Conservation (phyloP, 2,797 vertebrate species). For the Typhlichthys eigenmanni region DNA sequence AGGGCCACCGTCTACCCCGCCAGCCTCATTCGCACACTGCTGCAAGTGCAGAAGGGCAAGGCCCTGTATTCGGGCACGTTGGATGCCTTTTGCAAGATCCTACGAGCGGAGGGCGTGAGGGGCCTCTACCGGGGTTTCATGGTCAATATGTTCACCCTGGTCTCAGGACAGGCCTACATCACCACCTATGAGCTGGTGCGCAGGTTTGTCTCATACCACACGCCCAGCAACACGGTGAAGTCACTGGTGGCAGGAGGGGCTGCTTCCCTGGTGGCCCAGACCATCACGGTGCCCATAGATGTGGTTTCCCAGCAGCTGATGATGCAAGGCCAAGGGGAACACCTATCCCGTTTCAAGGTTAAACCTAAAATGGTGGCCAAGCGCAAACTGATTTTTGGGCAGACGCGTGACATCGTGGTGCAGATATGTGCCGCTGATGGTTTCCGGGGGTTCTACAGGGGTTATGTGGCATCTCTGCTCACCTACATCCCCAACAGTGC, state of each 20-base stretch:
- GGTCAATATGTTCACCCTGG: constrained; percentile 93
- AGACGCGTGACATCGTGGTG: constrained; percentile 87
- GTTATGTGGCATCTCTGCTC: constrained; percentile 93
- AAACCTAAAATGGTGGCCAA: constrained; percentile 70
- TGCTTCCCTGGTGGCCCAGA: constrained; percentile 94
- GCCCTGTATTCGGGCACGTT: constrained; percentile 90
- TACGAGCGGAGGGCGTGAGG: constrained; percentile 81
- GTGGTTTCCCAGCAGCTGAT: constrained; percentile 96
- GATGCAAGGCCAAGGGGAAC: constrained; percentile 92
- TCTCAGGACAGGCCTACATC: constrained; percentile 94
- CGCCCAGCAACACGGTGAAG: constrained; percentile 87
- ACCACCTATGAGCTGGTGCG: constrained; percentile 95
- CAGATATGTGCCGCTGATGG: constrained; percentile 92
- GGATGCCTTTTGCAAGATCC: constrained; percentile 92
- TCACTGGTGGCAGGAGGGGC: constrained; percentile 92
- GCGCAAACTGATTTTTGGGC: constrained; percentile 80
- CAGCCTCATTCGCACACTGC: constrained; percentile 90
- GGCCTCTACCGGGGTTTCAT: constrained; percentile 95
- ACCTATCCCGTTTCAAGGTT: constrained; percentile 86
- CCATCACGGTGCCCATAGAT: constrained; percentile 95
- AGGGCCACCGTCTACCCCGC: constrained; percentile 92
- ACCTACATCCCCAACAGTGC: constrained; percentile 99
- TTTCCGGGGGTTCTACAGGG: constrained; percentile 90
- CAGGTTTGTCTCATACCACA: constrained; percentile 86
- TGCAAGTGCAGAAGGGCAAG: constrained; percentile 95